A percentile compares a stretch with the other conserved stretches of the same genome.
These are phyloP conservation scores for Cheilosia soror DNA, from an alignment of 2,888 invertebrate genomes.

Conservation along the genomic window DNA sequence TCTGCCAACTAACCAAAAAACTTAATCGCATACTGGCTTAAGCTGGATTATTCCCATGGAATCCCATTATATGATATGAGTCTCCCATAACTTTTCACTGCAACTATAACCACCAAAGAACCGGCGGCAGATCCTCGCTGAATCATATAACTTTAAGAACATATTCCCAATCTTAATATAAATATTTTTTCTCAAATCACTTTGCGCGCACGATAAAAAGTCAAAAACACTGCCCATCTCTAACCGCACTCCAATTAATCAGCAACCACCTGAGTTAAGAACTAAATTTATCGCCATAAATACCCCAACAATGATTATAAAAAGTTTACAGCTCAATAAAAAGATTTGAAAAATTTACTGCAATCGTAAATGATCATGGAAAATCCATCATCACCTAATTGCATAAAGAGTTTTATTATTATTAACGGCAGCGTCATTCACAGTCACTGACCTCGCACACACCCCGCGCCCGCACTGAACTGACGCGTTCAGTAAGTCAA, in stretches of 20 bases:
- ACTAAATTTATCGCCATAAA: conserved; percentile 32
- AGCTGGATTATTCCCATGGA: no score
- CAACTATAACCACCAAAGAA: no score
- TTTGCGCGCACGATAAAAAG: neutral
- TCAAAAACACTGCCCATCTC: conserved; percentile 20
- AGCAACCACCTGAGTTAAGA: conserved; percentile 40
- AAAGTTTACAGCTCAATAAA: conserved; percentile 62
- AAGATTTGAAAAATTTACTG: conserved; percentile 44
- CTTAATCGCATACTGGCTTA: no score
- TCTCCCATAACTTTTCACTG: no score
- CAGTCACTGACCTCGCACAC: conserved; percentile 49
- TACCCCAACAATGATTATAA: conserved; percentile 24
- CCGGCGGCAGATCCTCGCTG: no score
- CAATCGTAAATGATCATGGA: conserved; percentile 67
- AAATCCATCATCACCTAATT: conserved; percentile 72
- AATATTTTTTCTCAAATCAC: conserved; percentile 2
- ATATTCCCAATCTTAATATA: neutral
- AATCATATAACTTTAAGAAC: no score
- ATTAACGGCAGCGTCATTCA: neutral
- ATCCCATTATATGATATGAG: no score
- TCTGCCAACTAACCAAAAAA: no score
- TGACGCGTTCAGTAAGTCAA: conserved; percentile 57
- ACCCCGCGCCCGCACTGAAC: neutral
- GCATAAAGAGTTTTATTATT: conserved; percentile 23
- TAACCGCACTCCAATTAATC: conserved; percentile 47